These are phyloP conservation scores for Musca vetustissima DNA, from an alignment of 1,140 invertebrate genomes.

Conservation along the genomic window DNA sequence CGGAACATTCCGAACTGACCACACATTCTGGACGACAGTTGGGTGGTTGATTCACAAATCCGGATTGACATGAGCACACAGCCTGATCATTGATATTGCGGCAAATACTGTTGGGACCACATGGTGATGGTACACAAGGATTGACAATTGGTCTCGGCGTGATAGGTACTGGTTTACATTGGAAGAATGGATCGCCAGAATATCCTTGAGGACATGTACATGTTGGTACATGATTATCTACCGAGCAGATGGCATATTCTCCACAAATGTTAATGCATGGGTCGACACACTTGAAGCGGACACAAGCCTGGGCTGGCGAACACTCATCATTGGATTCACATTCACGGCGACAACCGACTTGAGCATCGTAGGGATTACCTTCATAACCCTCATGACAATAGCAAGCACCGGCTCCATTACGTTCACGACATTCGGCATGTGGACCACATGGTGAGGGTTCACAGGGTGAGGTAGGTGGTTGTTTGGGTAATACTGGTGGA, in stretches of 20 bases:
- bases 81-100: conserved; percentile 65
- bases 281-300: conserved; percentile 75
- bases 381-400: conserved; percentile 70
- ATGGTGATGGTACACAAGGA: conserved; percentile 66
- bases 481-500: conserved; percentile 51
- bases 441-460: conserved; percentile 70
- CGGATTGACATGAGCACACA: conserved; percentile 69
- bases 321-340: conserved; percentile 79
- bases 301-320: conserved; percentile 66
- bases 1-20: conserved; percentile 67
- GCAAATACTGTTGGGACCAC: conserved; percentile 73
- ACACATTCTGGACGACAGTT: conserved; percentile 71
- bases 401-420: conserved; percentile 68
- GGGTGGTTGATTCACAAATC: conserved; percentile 76
- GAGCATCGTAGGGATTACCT: conserved; percentile 67
- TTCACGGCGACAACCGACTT: conserved; percentile 71
- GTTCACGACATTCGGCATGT: conserved; percentile 68
- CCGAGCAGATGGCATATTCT: conserved; percentile 70
- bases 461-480: conserved; percentile 64
- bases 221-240: conserved; percentile 72
- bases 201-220: conserved; percentile 74
- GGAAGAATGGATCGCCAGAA: conserved; percentile 78
- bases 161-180: conserved; percentile 66
- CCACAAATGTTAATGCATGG: conserved; percentile 76
- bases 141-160: conserved; percentile 53